Base-by-base conservation (phyloP, 2,888 invertebrate species). In the Deilephila porcellus region DNA sequence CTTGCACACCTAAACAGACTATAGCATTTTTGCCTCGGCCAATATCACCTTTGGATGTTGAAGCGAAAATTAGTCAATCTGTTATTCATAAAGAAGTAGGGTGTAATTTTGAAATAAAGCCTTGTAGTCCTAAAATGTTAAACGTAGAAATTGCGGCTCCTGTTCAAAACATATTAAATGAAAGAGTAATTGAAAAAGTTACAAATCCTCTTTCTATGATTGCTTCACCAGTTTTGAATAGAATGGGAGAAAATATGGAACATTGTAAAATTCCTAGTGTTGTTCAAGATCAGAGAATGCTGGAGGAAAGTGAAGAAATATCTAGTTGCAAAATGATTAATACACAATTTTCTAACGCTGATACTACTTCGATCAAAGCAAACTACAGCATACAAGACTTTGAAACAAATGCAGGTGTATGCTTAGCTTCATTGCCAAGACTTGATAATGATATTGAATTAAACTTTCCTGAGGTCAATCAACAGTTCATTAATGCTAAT, bases 51-150 rank as follows among this genome's bases (percentile, higher is more conserved):
- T 85, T 95, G 77, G 95, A 95, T 86, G 95, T 95, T 59, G 95
- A 95, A 87, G 88, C 95, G 67, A 95, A 95, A 88, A 95, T 95
- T 80, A 95, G 94, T 80, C 95, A 95, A 78, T 95, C 95, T 17
- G 91, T 95, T 34, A 95, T 95, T 77, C 95, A 95, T 79, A 95
- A 95, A 86, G 95, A 95, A 82, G 95, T 95, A 71, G 93, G 94
- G 45, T 95, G 95, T 81, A 95, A 95, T 84, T 95, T 95, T 88
- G 95, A 95, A 88, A 94, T 95, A 76, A 94, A 90, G 77, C 95
- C 94, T 37, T 95, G 94, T 79, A 95, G 95, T 85, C 95, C 95
- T 72, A 91, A 93, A 89, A 93, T 94, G 91, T 82, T 94, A 77
- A 93, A 92, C 89, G 93, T 90, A 34, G 92, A 93, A 85, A 80